These are phyloP conservation scores for Trematomus loennbergii DNA, from an alignment of 2,113 vertebrate genomes.

Conservation along the genomic window DNA sequence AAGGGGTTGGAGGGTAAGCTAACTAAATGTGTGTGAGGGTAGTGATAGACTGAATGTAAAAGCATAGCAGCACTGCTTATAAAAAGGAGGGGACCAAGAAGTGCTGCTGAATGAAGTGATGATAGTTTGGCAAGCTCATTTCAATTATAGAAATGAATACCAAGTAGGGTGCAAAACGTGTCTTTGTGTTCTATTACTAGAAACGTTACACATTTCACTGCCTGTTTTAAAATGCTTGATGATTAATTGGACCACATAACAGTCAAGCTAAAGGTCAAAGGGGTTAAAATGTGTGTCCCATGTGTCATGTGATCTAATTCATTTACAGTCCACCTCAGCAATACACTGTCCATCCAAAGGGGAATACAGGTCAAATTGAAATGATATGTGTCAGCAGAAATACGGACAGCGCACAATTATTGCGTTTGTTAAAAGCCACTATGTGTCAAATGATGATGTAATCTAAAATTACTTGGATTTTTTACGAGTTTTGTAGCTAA, in stretches of 20 bases:
- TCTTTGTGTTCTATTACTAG: background rate
- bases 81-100: slow-evolving; percentile 2
- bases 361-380: slow-evolving; percentile 3
- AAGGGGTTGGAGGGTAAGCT: slow-evolving; percentile 64
- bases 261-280: background rate
- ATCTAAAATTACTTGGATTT: background rate
- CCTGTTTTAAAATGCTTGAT: background rate
- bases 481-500: background rate
- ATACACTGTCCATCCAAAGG: background rate
- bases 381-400: background rate
- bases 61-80: slow-evolving; percentile 16
- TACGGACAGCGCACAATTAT: background rate
- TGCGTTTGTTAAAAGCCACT: background rate
- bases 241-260: background rate
- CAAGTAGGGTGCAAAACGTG: background rate
- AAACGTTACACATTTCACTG: background rate
- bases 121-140: slow-evolving; percentile 12
- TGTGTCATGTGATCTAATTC: slow-evolving; percentile 3
- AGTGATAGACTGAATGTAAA: slow-evolving; percentile 37
- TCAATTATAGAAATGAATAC: background rate
- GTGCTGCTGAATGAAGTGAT: slow-evolving; percentile 4
- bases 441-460: background rate
- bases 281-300: background rate
- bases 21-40: slow-evolving; percentile 53
- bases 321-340: background rate